Base-by-base conservation (phyloP, 2,888 invertebrate genomes). In the Habrosyne pyritoides region DNA sequence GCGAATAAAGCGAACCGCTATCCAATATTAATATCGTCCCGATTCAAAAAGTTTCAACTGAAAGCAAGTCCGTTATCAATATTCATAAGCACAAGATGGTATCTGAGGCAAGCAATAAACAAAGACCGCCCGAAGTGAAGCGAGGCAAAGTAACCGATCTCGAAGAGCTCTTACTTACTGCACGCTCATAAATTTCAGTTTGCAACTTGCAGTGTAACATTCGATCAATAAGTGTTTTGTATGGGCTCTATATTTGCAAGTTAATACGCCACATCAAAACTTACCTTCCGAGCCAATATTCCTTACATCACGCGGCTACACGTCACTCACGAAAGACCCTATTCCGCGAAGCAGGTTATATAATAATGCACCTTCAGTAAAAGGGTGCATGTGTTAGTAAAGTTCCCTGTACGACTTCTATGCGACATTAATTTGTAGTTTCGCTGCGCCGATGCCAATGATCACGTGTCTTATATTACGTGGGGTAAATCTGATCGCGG, bases 171-270 rank as follows among this genome's bases (percentile, higher is more conserved):
- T 86, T 83, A 83, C 83, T 85, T 84, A 83, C 77, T 73, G 75
- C 73, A 75, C 73, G 79, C 84, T 85, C 91, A 87, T 91, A 91
- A 91, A 91, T 91, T 91, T 87, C 84, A 88, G 89, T 90, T 91
- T 89, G 86, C 84, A 91, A 91, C 81, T 91, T 88, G 89, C 87
- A 79, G 83, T 80, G 83, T 80, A 88, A 86, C 87, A 85, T 88
- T 89, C 87, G 91, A 91, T 91, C 91, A 91, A 91, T 91, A 90
- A 84, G 85, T 83, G 79, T 89, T 91, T 91, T 91, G 89, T 91
- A 91, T 82, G 89, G 91, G 77, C 87, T 91, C 90, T 85, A 86
- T 91, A 90, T 90, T 90, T 91, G 89, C 89, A 87, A 90, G 85
- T 82, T 91, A 89, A 92, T 91, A 90, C 78, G 81, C 86, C 84